Base-by-base conservation (phyloP, 2,797 vertebrate species). In the Chaetophractus vellerosus region DNA sequence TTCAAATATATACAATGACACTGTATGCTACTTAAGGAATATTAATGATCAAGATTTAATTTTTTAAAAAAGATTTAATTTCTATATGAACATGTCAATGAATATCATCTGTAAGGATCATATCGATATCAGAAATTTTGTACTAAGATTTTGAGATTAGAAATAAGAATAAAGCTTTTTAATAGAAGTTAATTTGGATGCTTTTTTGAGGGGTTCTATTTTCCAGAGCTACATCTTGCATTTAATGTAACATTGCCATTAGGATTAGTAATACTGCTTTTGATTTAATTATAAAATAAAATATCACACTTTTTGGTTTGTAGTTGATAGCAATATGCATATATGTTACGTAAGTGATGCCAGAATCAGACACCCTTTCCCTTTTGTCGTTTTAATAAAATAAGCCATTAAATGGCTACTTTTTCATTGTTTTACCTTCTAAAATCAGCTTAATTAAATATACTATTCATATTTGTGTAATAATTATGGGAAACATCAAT, bases 311-410 rank as follows among this genome's bases (percentile, higher is more conserved):
- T 7, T 21, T 69, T 9, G n/a, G 24, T 52, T 61, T n/a, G 21
- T 45, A 50, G 6, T 50, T 61, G 21, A 33, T 28, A 83, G 28
- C 45, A 64, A 9, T 45, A 95, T 80, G 38, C 36, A 79, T 84
- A 52, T 69, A 26, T 64, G 14, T 38, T 88, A 50, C 66, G n/a
- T 5, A 0, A 19, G 59, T 3, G 0, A 38, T 75, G 61, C 57
- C 61, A 95, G 75, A 88, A 69, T 38, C 55, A 93, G 93, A 89
- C 18, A 88, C 6, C 78, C 69, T 74, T 78, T 76, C 84, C 75
- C 81, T 91, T 72, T 85, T 84, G 38, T 71, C 61, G 79, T 78
- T 12, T 96, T 90, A 74, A 93, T 95, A 79, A 84, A 76, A 83
- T 74, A 93, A 91, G 69, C 66, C 1, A 16, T 93, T 88, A 89